Percentiles rank a stretch among this genome's conserved stretches.
Evolutionary conservation across 2,797 vertebrate species (phyloP).

Genomic region (Enteromius fasciolatus): DNA sequence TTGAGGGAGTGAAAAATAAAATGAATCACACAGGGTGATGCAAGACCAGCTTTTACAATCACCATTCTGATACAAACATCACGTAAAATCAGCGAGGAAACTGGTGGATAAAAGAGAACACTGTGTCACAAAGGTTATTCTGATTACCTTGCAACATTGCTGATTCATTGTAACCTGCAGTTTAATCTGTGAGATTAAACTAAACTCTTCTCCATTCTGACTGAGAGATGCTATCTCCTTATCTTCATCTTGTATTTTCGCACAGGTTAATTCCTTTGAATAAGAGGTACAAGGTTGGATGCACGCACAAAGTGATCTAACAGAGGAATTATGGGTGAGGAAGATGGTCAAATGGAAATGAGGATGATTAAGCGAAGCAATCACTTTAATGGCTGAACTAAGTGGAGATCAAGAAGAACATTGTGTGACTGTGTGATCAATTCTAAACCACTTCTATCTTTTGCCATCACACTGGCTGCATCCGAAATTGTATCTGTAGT

Average conservation of each 20-base stretch:
- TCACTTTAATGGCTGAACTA: background rate
- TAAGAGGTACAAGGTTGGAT: slow-evolving; percentile 25
- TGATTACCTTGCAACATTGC: background rate
- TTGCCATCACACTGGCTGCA: background rate
- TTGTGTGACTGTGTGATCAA: background rate
- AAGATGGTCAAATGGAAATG: slow-evolving; percentile 10
- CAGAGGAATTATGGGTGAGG: background rate
- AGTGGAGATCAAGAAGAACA: background rate
- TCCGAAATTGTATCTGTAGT: background rate
- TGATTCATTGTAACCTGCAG: background rate
- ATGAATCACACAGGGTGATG: background rate
- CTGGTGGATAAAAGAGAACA: background rate
- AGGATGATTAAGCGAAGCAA: slow-evolving; percentile 1
- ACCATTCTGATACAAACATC: background rate
- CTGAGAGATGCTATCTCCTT: slow-evolving; percentile 12
- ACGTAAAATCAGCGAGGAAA: background rate
- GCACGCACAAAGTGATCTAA: background rate
- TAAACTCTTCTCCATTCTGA: background rate
- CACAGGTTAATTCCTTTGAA: slow-evolving; percentile 19
- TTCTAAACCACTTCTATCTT: background rate
- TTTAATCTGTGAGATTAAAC: slow-evolving; percentile 13
- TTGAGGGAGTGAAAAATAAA: background rate
- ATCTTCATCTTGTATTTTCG: slow-evolving; percentile 18
- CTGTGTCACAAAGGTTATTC: background rate
- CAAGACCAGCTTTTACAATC: background rate